Percentiles rank a stretch among this genome's conserved stretches.
Conservation (phyloP, 35 echinoderm and acorn worm genomes). For the Hemicentrotus pulcherrimus region DNA sequence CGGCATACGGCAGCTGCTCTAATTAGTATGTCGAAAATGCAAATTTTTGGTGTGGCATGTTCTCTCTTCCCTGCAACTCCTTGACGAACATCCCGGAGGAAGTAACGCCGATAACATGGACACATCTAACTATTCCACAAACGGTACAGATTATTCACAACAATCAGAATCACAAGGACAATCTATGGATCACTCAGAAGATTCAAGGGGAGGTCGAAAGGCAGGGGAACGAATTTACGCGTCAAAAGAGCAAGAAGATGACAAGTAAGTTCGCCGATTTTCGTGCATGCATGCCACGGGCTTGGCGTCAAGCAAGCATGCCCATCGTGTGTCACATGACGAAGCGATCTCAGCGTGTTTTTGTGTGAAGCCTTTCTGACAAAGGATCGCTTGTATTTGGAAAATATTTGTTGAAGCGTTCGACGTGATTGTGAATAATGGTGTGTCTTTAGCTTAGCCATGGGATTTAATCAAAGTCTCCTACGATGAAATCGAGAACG, state of each 20-base stretch:
- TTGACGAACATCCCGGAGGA: constrained; percentile 55
- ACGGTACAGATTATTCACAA: constrained; percentile 38
- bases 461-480: neutral
- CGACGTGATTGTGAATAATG: neutral
- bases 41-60: constrained; percentile 56
- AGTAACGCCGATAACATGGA: constrained; percentile 45
- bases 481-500: neutral
- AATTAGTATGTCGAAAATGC: constrained; percentile 55
- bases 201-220: neutral
- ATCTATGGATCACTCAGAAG: constrained; percentile 37
- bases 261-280: constrained; percentile 37
- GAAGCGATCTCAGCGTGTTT: neutral
- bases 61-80: constrained; percentile 34
- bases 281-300: constrained; percentile 33
- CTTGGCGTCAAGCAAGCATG: constrained; percentile 17
- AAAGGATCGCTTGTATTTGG: constrained; percentile 20
- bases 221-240: constrained; percentile 45
- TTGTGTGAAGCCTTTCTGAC: constrained; percentile 19
- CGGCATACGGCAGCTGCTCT: constrained; percentile 44
- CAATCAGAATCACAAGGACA: constrained; percentile 37
- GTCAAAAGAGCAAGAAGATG: constrained; percentile 48
- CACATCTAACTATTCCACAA: constrained; percentile 26
- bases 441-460: neutral
- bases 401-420: neutral
- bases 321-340: constrained; percentile 36